Evolutionary conservation across 2,888 invertebrate species (phyloP), one percentile per base, ranked within the genome.

Genomic region (Luffia ferchaultella): DNA sequence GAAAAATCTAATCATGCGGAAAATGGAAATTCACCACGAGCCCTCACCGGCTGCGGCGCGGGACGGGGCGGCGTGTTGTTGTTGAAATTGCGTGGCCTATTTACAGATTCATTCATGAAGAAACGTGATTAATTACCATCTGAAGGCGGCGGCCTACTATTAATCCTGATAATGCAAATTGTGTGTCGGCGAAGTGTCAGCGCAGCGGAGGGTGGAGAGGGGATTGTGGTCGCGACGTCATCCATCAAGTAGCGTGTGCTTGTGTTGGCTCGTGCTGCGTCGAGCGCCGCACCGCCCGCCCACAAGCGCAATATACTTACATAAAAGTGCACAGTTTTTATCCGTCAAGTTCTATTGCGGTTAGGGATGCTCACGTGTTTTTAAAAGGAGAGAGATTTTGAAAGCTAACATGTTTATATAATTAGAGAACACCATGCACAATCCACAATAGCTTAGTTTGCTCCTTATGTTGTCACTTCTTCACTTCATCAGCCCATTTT

Each of bases 91-190:
- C 41, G 30, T 41, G 42, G 42, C 17, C 16, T n/a, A 42, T 20
- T 48, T 30, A 41, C 19, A 19, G 48, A 42, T 18, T 41, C 17
- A 15, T 16, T 42, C 30, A 18, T 41, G 41, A 40, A 18, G 46
- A 40, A 40, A 20, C 46, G 2, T 42, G 43, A 43, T 48, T 48
- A 48, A 43, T 42, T 48, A 20, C 42, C 43, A 20, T 48, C 48
- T 43, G 20, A 16, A 20, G 20, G 20, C 42, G 16, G 30, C 30
- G 30, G 30, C 3, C 17, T 42, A 58, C 63, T 61, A 68, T 68
- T 67, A 68, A 69, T 68, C 67, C 63, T 63, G 59, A 65, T 62
- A 60, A 65, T 63, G 63, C 62, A 70, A 66, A 70, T 68, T 63
- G 60, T 60, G 60, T 60, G 62, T 55, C 55, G 52, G 52, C 50